Conservation (phyloP, 2,113 vertebrate genomes). For the Ochotona princeps region DNA sequence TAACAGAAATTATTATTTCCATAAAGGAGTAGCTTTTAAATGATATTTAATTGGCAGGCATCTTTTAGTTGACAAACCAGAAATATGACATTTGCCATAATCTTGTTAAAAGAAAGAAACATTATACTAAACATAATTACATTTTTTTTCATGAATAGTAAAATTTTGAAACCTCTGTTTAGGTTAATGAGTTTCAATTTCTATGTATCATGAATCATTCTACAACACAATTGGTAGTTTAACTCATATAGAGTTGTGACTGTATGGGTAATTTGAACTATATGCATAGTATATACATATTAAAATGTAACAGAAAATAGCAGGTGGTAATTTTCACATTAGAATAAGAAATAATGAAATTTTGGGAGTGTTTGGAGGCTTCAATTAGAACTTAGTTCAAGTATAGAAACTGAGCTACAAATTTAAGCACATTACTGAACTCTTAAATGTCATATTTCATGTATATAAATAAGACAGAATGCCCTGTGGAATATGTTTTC, state of each 20-base stretch:
- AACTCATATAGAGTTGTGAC: neutral
- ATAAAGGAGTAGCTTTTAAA: constrained; percentile 28
- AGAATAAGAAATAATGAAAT: constrained; percentile 12
- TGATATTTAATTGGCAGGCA: constrained; percentile 23
- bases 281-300: neutral
- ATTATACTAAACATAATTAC: constrained; percentile 54
- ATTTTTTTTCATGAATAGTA: constrained; percentile 61
- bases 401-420: neutral
- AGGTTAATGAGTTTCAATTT: constrained; percentile 64
- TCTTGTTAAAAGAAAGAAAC: constrained; percentile 23
- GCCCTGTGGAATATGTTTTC: too few species aligned
- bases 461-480: neutral
- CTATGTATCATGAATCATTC: constrained; percentile 59
- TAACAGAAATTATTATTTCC: constrained; percentile 54
- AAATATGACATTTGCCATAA: constrained; percentile 33
- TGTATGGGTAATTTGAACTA: constrained; percentile 31
- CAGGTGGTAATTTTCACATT: neutral
- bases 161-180: constrained; percentile 59
- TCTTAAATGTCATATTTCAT: constrained; percentile 44
- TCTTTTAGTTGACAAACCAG: constrained; percentile 48
- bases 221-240: constrained; percentile 56
- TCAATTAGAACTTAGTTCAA: neutral
- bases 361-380: neutral
- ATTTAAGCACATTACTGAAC: neutral
- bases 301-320: neutral